Conservation (phyloP, 2,888 invertebrate genomes). For the Galeruca laticollis region DNA sequence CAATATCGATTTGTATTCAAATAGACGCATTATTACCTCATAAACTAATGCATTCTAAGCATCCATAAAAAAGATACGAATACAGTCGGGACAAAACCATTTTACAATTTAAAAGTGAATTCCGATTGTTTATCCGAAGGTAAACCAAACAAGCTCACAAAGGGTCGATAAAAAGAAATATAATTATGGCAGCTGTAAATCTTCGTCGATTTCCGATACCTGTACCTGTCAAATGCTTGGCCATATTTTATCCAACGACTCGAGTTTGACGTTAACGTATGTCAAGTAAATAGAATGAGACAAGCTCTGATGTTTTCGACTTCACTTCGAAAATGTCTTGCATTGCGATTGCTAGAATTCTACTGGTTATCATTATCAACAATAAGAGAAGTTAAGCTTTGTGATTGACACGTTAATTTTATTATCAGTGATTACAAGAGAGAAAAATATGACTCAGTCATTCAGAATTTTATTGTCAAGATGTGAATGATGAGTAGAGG, state of each 20-base stretch:
- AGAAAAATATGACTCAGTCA: no score
- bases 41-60: constrained; percentile 5
- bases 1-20: constrained; percentile 14
- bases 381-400: no score
- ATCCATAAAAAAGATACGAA: constrained; percentile 10
- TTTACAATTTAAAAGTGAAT: constrained; percentile 28
- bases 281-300: constrained; percentile 50
- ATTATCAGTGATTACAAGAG: no score
- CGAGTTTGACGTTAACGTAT: constrained; percentile 60
- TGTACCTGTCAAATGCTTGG: constrained; percentile 59
- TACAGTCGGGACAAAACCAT: constrained; percentile 16
- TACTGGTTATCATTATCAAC: constrained; percentile 1
- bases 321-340: constrained; percentile 25
- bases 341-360: constrained; percentile 21
- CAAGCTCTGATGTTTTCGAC: constrained; percentile 42
- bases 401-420: no score
- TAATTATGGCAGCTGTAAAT: constrained; percentile 61
- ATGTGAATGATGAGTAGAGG: no score
- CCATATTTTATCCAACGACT: constrained; percentile 60
- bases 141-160: constrained; percentile 20
- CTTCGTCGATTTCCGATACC: constrained; percentile 59
- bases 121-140: constrained; percentile 27
- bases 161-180: constrained; percentile 54
- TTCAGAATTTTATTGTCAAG: no score
- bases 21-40: neutral